phyloP scores from a whole-genome alignment of 2,888 invertebrate species.

The Lasioglossum pauxillum region DNA sequence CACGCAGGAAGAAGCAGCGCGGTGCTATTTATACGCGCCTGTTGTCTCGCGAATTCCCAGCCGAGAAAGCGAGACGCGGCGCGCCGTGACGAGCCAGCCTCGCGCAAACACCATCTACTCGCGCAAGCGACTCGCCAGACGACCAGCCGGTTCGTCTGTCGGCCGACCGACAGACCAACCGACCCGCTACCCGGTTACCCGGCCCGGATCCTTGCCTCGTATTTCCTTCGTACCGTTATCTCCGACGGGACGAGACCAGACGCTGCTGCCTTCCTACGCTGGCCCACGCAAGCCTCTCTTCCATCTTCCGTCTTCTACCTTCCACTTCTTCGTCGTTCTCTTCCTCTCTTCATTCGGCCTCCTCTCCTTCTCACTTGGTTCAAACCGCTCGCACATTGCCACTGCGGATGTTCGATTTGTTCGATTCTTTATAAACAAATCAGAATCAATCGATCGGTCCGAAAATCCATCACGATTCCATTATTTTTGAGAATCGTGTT shows the following conservation, averaged over 20 bases:
- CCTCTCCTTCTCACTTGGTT: neutral
- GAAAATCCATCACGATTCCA: too few species aligned
- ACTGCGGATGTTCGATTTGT: neutral
- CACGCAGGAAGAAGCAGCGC: constrained; percentile 48
- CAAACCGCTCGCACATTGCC: neutral
- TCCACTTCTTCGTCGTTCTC: neutral
- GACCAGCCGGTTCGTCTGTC: neutral
- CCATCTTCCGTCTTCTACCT: neutral
- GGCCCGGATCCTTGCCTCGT: constrained; percentile 18
- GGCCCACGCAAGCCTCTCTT: neutral
- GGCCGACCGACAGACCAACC: neutral
- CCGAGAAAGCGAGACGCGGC: constrained; percentile 67
- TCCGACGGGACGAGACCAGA: constrained; percentile 21
- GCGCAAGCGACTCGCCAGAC: neutral
- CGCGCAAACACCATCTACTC: constrained; percentile 1
- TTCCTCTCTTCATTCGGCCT: neutral
- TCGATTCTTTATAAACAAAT: neutral
- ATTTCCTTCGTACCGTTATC: constrained; percentile 56
- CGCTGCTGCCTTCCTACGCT: neutral
- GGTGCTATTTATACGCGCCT: constrained; percentile 60
- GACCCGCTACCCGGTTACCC: constrained; percentile 10
- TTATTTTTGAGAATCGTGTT: too few species aligned
- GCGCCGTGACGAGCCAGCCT: constrained; percentile 3
- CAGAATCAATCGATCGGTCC: too few species aligned
- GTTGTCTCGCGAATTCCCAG: constrained; percentile 57